Conservation (phyloP, 2,888 invertebrate species). For the Cheilosia soror region DNA sequence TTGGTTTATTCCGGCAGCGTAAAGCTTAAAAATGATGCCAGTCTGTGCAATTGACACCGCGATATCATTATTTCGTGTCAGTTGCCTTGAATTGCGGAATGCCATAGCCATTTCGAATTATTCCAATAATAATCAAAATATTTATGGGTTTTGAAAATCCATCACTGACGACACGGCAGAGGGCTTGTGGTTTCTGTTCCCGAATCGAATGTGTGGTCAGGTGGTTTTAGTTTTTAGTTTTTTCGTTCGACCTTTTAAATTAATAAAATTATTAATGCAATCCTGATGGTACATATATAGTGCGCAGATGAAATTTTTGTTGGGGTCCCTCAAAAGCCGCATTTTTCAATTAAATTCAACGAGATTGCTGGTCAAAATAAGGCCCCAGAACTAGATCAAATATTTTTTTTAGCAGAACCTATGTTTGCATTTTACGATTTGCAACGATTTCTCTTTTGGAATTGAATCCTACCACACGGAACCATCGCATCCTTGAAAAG, state of each 20-base stretch:
- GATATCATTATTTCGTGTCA: slow-evolving; percentile 69
- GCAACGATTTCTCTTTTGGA: neutral
- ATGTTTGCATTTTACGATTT: neutral
- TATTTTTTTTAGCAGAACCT: neutral
- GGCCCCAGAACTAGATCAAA: slow-evolving; percentile 10
- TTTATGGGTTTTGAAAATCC: slow-evolving; percentile 47
- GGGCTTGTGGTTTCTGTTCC: slow-evolving; percentile 36
- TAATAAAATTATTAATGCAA: slow-evolving; percentile 46
- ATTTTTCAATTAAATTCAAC: slow-evolving; percentile 51
- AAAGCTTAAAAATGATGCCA: slow-evolving; percentile 24
- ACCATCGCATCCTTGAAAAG: neutral
- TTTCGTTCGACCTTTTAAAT: slow-evolving; percentile 27
- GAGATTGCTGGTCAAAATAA: slow-evolving; percentile 10
- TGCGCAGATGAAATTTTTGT: neutral
- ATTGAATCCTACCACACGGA: slow-evolving; percentile 1
- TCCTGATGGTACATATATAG: slow-evolving; percentile 23
- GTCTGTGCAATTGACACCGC: slow-evolving; percentile 58
- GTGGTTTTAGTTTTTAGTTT: slow-evolving; percentile 7
- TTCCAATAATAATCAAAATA: slow-evolving; percentile 39
- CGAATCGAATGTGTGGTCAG: slow-evolving; percentile 45
- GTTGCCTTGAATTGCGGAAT: slow-evolving; percentile 56
- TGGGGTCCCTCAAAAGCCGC: slow-evolving; percentile 24
- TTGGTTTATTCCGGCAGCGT: slow-evolving; percentile 52
- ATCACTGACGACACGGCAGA: slow-evolving; percentile 24
- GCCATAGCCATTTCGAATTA: slow-evolving; percentile 53